Conservation (phyloP, 2,888 invertebrate species). For the Nowickia ferox region DNA sequence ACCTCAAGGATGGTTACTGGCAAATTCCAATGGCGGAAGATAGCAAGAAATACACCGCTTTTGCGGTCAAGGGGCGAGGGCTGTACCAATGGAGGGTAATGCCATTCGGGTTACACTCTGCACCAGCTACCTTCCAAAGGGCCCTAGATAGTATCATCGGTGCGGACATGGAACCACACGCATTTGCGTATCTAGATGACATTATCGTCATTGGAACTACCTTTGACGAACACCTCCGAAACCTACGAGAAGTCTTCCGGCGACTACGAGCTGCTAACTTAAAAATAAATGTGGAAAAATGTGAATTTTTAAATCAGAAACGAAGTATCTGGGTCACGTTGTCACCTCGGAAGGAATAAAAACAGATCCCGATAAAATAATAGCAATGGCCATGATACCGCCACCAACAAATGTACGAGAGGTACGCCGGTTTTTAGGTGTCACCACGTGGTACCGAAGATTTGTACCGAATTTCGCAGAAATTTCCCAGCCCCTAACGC, state of each 20-base stretch:
- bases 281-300: too few species aligned
- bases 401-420: not conserved
- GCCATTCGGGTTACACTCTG: constrained; percentile 55
- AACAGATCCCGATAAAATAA: not conserved
- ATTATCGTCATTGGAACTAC: too few species aligned
- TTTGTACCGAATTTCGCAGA: not conserved
- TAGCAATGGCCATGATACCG: not conserved
- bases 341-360: too few species aligned
- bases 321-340: too few species aligned
- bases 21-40: constrained; percentile 22
- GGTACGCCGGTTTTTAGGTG: not conserved
- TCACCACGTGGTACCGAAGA: not conserved
- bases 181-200: not conserved
- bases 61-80: constrained; percentile 46
- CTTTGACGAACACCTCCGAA: too few species aligned
- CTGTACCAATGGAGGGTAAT: constrained; percentile 43
- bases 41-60: constrained; percentile 49
- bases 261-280: too few species aligned
- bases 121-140: constrained; percentile 53
- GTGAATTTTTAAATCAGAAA: too few species aligned
- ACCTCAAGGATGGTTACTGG: not conserved
- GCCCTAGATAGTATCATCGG: constrained; percentile 33
- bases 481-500: not conserved
- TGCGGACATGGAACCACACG: constrained; percentile 9
- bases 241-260: too few species aligned